phyloP scores from a whole-genome alignment of 2,797 vertebrate species.

The Liparis tanakae region DNA sequence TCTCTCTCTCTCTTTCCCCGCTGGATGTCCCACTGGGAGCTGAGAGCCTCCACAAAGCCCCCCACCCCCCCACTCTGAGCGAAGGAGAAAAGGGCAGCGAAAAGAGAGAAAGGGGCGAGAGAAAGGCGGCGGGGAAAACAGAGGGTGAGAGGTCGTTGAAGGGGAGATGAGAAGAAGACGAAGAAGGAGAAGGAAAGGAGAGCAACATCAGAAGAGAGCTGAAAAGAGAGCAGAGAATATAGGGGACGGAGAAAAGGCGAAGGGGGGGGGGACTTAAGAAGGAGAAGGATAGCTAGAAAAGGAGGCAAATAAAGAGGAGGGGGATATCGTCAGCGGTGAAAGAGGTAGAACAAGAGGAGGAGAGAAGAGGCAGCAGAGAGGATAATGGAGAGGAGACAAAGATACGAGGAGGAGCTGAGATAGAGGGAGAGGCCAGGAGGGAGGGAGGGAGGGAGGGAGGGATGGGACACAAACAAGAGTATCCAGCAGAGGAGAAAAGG shows the following conservation, averaged over 20 bases:
- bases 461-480: conserved; percentile 71
- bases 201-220: conserved; percentile 42
- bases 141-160: conserved; percentile 72
- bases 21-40: conserved; percentile 66
- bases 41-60: conserved; percentile 73
- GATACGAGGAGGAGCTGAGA: conserved; percentile 55
- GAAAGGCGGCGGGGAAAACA: conserved; percentile 64
- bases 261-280: conserved; percentile 53
- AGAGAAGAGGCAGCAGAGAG: conserved; percentile 53
- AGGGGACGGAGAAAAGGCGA: conserved; percentile 56
- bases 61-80: conserved; percentile 54
- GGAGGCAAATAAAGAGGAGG: conserved; percentile 50
- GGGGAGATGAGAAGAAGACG: conserved; percentile 45
- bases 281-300: conserved; percentile 59
- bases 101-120: conserved; percentile 63
- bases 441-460: conserved; percentile 43
- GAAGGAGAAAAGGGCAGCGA: conserved; percentile 65
- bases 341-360: conserved; percentile 56
- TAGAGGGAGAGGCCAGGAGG: conserved; percentile 45
- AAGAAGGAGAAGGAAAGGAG: conserved; percentile 50
- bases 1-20: conserved; percentile 52
- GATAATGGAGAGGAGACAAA: conserved; percentile 71
- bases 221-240: conserved; percentile 64
- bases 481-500: conserved; percentile 73
- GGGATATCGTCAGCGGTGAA: conserved; percentile 54